phyloP scores from a whole-genome alignment of 1,140 invertebrate species.

The Ditylenchus dipsaci region DNA sequence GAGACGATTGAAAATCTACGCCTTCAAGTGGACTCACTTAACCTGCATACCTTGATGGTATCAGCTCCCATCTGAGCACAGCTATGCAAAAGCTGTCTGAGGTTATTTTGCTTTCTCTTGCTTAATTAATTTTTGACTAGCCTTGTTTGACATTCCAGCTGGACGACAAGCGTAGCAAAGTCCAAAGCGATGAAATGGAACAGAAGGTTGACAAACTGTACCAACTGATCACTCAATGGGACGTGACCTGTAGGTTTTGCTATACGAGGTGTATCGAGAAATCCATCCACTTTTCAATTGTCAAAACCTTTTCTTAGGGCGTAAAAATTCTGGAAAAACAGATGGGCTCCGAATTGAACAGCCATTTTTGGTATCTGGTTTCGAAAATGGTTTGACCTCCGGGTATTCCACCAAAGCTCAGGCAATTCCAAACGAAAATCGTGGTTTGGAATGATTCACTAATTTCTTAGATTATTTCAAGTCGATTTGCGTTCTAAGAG shows the following conservation, averaged over 20 bases:
- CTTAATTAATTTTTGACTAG: neutral
- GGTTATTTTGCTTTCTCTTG: conserved; percentile 10
- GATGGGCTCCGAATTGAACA: too few relatives aligned
- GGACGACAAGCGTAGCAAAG: conserved; percentile 17
- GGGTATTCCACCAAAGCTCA: too few relatives aligned
- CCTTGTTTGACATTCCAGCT: conserved; percentile 10
- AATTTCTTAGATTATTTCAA: too few relatives aligned
- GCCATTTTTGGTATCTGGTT: too few relatives aligned
- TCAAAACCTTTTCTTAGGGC: too few relatives aligned
- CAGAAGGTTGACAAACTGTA: conserved; percentile 20
- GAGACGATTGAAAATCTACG: conserved; percentile 13
- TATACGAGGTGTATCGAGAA: too few relatives aligned
- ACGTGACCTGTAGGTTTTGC: neutral
- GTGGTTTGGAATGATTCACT: too few relatives aligned
- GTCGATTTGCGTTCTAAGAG: too few relatives aligned
- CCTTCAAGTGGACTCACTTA: conserved; percentile 8
- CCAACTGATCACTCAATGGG: conserved; percentile 14
- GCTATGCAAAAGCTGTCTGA: conserved; percentile 13
- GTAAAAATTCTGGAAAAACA: too few relatives aligned
- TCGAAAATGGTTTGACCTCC: too few relatives aligned
- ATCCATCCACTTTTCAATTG: too few relatives aligned
- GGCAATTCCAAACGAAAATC: too few relatives aligned
- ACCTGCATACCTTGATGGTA: conserved; percentile 12
- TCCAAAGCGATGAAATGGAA: conserved; percentile 8
- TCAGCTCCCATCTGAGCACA: conserved; percentile 1